These are phyloP conservation scores for Drosophila kikkawai DNA, from an alignment of 1,140 invertebrate species.

Conservation along the genomic window DNA sequence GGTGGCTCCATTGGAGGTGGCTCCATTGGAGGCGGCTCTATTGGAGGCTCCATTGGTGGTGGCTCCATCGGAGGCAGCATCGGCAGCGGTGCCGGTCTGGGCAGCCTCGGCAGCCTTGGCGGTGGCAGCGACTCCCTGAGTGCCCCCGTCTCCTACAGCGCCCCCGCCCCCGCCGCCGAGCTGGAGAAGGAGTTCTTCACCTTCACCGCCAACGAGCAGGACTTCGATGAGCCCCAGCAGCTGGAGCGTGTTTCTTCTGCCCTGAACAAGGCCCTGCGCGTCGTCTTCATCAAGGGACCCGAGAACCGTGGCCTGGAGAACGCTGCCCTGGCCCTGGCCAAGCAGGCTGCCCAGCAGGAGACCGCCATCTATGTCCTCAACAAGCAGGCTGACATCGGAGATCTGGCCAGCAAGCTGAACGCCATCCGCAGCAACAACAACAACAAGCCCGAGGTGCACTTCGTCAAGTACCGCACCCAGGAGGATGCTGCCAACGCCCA, in stretches of 20 bases:
- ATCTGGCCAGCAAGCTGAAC: slow-evolving; percentile 54
- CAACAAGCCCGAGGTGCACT: slow-evolving; percentile 77
- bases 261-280: slow-evolving; percentile 70
- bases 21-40: slow-evolving; percentile 19
- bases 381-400: slow-evolving; percentile 77
- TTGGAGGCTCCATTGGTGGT: slow-evolving; percentile 23
- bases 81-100: slow-evolving; percentile 28
- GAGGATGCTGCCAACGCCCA: slow-evolving; percentile 72
- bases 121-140: slow-evolving; percentile 42
- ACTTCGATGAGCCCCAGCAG: slow-evolving; percentile 62
- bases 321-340: slow-evolving; percentile 73
- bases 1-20: slow-evolving; percentile 32
- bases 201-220: slow-evolving; percentile 70
- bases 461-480: slow-evolving; percentile 73
- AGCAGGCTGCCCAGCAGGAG: slow-evolving; percentile 71
- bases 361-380: slow-evolving; percentile 75
- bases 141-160: slow-evolving; percentile 61
- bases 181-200: slow-evolving; percentile 79
- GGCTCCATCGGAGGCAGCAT: slow-evolving; percentile 23
- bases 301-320: slow-evolving; percentile 77
- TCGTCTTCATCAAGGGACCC: slow-evolving; percentile 81
- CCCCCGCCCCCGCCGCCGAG: slow-evolving; percentile 65
- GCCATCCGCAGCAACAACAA: slow-evolving; percentile 66
- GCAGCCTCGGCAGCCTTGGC: slow-evolving; percentile 31
- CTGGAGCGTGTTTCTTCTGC: slow-evolving; percentile 36